These are phyloP conservation scores for Toxonevra muliebris DNA, from an alignment of 2,888 invertebrate genomes.

Conservation along the genomic window DNA sequence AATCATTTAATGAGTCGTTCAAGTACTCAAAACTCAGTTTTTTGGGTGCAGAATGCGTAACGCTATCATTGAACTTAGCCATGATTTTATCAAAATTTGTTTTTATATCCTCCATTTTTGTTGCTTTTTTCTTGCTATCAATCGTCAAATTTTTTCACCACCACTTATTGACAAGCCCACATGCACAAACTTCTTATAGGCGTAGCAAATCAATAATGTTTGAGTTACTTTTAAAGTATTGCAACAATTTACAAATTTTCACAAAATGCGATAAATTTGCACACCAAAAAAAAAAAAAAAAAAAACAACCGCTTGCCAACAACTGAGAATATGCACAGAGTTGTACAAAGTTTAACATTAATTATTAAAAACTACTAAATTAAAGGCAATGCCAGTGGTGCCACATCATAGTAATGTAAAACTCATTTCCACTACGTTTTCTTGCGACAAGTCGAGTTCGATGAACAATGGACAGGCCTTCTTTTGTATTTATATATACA, in stretches of 20 bases:
- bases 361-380: no score
- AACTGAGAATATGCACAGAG: background rate
- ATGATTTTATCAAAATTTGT: conserved; percentile 61
- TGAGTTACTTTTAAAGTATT: no score
- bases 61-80: conserved; percentile 58
- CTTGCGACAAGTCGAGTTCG: no score
- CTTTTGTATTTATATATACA: no score
- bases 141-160: background rate
- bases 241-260: background rate
- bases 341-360: no score
- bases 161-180: background rate
- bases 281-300: background rate
- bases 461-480: conserved; percentile 5
- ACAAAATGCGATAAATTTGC: background rate
- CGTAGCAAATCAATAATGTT: background rate
- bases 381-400: no score
- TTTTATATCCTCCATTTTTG: conserved; percentile 60
- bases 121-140: background rate
- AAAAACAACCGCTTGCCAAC: background rate
- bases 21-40: conserved; percentile 58
- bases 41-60: conserved; percentile 60
- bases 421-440: no score
- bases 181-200: background rate
- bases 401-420: no score
- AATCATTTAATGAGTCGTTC: conserved; percentile 53